phyloP scores from a whole-genome alignment of 2,888 invertebrate species.

The Agriopis marginaria region DNA sequence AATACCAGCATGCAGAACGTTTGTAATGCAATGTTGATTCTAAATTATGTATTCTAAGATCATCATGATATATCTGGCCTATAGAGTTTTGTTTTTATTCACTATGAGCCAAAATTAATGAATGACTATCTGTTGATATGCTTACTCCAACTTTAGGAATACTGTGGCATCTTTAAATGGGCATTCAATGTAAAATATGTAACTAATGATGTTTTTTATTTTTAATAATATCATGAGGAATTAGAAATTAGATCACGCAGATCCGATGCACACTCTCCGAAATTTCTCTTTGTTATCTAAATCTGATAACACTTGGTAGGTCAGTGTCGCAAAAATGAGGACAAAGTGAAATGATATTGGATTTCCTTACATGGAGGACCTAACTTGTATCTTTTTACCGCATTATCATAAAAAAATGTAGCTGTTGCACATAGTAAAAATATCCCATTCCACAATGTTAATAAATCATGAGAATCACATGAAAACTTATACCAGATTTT shows the following conservation, averaged over 20 bases:
- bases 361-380: neutral
- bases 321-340: slow-evolving; percentile 14
- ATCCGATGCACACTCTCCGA: too few relatives aligned
- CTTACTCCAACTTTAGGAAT: neutral
- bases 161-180: neutral
- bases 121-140: neutral
- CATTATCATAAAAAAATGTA: too few relatives aligned
- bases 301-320: slow-evolving; percentile 10
- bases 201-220: too few relatives aligned
- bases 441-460: too few relatives aligned
- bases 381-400: neutral
- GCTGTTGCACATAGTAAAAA: too few relatives aligned
- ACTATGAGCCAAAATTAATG: neutral
- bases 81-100: neutral
- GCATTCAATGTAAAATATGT: too few relatives aligned
- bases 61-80: neutral
- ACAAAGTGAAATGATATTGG: neutral
- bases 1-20: neutral
- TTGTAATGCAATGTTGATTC: neutral
- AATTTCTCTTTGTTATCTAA: slow-evolving; percentile 9
- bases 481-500: too few relatives aligned
- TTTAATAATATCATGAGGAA: too few relatives aligned
- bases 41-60: neutral
- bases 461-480: too few relatives aligned
- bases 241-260: too few relatives aligned